These are phyloP conservation scores for Hydraecia micacea DNA, from an alignment of 2,888 invertebrate species.

Conservation along the genomic window DNA sequence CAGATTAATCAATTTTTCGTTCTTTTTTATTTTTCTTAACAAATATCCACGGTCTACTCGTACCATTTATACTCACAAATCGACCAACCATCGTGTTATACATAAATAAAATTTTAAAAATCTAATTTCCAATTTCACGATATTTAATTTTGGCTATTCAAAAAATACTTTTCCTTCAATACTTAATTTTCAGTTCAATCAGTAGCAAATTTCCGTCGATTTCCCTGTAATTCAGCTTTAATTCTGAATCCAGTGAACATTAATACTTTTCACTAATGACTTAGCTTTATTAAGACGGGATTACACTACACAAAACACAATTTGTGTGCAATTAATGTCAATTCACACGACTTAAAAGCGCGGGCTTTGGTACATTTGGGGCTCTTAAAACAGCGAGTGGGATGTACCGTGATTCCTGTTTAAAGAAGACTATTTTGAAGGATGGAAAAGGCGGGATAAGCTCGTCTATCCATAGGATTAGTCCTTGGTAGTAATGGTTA, in stretches of 20 bases:
- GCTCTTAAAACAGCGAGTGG: conserved; percentile 30
- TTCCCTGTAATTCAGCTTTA: conserved; percentile 18
- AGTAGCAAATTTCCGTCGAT: conserved; percentile 20
- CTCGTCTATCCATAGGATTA: background rate
- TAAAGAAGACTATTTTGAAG: background rate
- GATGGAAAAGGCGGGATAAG: background rate
- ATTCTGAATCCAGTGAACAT: conserved; percentile 52
- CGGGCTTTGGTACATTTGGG: conserved; percentile 49
- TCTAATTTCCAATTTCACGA: background rate
- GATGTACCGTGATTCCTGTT: background rate
- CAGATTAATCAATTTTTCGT: background rate
- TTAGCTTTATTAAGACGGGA: conserved; percentile 62
- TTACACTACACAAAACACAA: conserved; percentile 69
- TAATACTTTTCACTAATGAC: conserved; percentile 64
- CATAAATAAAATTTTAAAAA: background rate
- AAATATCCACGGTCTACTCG: background rate
- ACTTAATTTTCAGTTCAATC: conserved; percentile 50
- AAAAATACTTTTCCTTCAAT: conserved; percentile 39
- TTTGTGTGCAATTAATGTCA: conserved; percentile 71
- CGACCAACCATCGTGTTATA: background rate
- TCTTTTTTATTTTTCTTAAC: background rate
- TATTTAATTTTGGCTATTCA: conserved; percentile 1
- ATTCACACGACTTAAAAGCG: conserved; percentile 68
- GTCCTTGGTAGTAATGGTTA: background rate
- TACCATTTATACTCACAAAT: background rate